These are phyloP conservation scores for Bothrops jararaca DNA, from an alignment of 2,113 vertebrate species.

Conservation along the genomic window DNA sequence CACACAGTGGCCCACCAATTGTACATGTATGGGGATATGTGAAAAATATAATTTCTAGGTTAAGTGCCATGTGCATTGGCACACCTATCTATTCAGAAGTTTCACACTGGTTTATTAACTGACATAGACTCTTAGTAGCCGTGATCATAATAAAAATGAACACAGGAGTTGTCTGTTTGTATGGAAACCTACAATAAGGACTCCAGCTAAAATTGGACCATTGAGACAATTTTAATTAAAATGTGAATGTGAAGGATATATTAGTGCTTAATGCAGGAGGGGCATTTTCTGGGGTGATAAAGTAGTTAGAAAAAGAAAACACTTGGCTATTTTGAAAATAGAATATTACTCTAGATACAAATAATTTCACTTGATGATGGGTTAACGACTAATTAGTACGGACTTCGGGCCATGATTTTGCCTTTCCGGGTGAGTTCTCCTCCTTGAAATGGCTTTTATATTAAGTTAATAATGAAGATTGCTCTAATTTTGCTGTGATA, in stretches of 20 bases:
- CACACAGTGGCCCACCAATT: too few relatives aligned
- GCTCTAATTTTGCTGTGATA: slow-evolving; percentile 31
- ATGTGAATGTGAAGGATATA: background rate
- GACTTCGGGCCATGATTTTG: background rate
- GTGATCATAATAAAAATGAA: background rate
- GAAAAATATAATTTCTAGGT: background rate
- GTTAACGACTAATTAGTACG: background rate
- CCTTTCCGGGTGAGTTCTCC: background rate
- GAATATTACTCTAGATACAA: background rate
- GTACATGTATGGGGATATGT: background rate
- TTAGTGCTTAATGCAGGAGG: background rate
- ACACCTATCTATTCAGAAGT: background rate
- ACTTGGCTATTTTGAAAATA: background rate
- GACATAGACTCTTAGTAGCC: background rate
- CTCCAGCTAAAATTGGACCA: background rate
- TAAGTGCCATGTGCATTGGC: background rate
- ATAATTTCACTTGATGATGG: background rate
- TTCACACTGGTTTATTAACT: background rate
- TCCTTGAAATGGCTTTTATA: background rate
- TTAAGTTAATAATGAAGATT: background rate
- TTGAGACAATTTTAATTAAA: background rate
- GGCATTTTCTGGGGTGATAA: background rate
- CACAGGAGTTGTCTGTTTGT: background rate
- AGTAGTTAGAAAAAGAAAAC: background rate
- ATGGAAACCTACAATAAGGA: background rate